Percentiles rank a stretch among this genome's conserved stretches.
phyloP scores from a whole-genome alignment of 2,888 invertebrate species.

The Harpagoxenus sublaevis region DNA sequence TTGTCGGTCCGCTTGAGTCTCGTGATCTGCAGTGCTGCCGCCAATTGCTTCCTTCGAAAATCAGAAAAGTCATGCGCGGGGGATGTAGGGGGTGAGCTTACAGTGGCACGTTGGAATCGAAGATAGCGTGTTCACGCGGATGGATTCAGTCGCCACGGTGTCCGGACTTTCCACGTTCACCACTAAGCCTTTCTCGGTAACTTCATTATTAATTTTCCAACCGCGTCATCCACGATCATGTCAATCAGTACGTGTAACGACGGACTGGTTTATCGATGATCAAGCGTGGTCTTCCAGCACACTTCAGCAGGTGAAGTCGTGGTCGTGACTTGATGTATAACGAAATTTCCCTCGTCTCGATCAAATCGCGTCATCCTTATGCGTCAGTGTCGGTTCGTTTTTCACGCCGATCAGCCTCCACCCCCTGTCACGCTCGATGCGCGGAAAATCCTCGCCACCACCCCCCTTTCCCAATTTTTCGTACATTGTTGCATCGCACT shows the following conservation, averaged over 20 bases:
- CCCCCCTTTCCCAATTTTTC: conserved; percentile 28
- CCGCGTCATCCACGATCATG: neutral
- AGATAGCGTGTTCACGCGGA: conserved; percentile 19
- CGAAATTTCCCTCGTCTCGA: neutral
- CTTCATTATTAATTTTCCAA: neutral
- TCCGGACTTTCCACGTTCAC: neutral
- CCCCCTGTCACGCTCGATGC: neutral
- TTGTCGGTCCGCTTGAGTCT: conserved; percentile 11
- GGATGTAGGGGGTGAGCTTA: conserved; percentile 46
- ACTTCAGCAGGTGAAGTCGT: neutral
- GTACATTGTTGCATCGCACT: neutral
- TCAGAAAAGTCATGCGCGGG: conserved; percentile 32
- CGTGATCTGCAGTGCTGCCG: conserved; percentile 69
- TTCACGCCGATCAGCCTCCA: neutral
- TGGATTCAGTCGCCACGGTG: neutral
- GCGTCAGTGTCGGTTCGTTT: neutral
- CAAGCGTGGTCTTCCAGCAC: neutral
- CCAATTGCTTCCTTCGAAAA: conserved; percentile 60
- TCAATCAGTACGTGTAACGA: neutral
- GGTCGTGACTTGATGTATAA: neutral
- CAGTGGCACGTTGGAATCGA: conserved; percentile 29
- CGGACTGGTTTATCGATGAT: neutral
- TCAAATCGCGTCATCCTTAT: neutral
- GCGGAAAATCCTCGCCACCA: neutral
- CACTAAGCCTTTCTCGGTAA: neutral